These are phyloP conservation scores for Gryllus bimaculatus DNA, from an alignment of 1,140 invertebrate species.

Conservation along the genomic window DNA sequence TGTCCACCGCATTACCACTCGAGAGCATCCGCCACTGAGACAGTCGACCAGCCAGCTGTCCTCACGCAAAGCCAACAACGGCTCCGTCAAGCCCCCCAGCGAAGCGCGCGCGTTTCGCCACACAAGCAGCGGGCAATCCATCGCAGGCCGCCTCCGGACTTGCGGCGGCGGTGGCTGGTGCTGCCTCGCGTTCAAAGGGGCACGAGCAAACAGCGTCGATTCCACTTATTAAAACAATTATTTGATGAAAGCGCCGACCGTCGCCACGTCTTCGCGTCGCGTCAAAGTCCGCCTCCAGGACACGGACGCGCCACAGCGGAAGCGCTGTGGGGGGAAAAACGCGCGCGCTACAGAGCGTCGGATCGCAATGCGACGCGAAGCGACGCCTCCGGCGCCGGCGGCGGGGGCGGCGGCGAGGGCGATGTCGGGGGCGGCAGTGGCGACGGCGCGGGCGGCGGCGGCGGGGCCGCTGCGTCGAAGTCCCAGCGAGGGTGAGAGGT, in stretches of 20 bases:
- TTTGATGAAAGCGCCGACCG: neutral
- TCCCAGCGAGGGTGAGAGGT: too few relatives aligned
- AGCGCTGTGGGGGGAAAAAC: neutral
- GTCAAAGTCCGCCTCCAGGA: neutral
- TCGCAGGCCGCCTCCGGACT: too few relatives aligned
- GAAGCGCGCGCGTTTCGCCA: too few relatives aligned
- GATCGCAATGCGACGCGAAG: too few relatives aligned
- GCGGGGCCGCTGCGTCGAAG: neutral
- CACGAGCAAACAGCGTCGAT: neutral
- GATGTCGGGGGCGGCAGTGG: neutral
- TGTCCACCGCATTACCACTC: too few relatives aligned
- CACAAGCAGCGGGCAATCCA: too few relatives aligned
- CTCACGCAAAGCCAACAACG: too few relatives aligned
- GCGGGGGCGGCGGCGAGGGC: too few relatives aligned
- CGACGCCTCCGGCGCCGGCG: neutral
- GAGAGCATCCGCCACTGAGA: too few relatives aligned
- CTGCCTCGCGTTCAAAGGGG: neutral
- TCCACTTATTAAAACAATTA: slow-evolving; percentile 6
- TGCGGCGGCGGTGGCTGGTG: too few relatives aligned
- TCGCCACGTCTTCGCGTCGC: neutral
- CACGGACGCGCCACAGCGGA: neutral
- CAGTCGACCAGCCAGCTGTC: too few relatives aligned
- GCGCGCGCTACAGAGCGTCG: neutral
- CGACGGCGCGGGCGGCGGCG: neutral
- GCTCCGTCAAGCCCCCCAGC: too few relatives aligned